Base-by-base conservation (phyloP, 2,888 invertebrate genomes). In the Ferdinandea cuprea region DNA sequence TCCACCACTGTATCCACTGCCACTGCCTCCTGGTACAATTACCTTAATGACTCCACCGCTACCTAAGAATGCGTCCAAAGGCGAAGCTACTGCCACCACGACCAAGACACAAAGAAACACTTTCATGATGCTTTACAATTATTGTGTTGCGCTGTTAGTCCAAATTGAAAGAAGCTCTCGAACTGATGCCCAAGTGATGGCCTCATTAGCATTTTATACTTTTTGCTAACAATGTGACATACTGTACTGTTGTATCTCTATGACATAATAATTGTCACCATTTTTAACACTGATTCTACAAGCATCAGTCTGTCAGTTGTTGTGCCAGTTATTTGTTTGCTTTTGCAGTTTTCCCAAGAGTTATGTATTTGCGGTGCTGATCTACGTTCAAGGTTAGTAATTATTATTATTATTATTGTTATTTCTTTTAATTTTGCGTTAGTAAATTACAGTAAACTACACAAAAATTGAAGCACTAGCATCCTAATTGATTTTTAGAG, bases 21-120 rank as follows among this genome's bases (percentile, higher is more conserved):
- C 52, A 30, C 69, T 63, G 15, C 72, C 72, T 13, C 58, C 44
- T 13, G 52, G 28, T 11, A 68, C 30, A 15, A 52, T 73, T 15
- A 65, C 83, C 83, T 8, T 37, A 15, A 9, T 71, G 46, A 30
- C 71, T 37, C 74, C 63, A 7, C 74, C 63, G 1, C 52, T 25
- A 1, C 65, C 42, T n/a, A 85, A 71, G 30, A 84, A 84, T 3
- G 79, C 85, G 48, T 84, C 44, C 28, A 81, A 72, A 8, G 85
- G 83, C 13, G 63, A 28, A 21, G 80, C 85, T 2, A 66, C 72
- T 32, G 74, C 79, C 40, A 84, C 30, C 28, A 79, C 17, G 13
- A 63, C 83, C 9, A 85, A 32, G 48, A 80, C 19, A 48, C 85
- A 80, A 32, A 85, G 37, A 21, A 79, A 84, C 32, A 66, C 52